These are phyloP conservation scores for Melanerpes aurifrons DNA, from an alignment of 2,113 vertebrate species.

Conservation along the genomic window DNA sequence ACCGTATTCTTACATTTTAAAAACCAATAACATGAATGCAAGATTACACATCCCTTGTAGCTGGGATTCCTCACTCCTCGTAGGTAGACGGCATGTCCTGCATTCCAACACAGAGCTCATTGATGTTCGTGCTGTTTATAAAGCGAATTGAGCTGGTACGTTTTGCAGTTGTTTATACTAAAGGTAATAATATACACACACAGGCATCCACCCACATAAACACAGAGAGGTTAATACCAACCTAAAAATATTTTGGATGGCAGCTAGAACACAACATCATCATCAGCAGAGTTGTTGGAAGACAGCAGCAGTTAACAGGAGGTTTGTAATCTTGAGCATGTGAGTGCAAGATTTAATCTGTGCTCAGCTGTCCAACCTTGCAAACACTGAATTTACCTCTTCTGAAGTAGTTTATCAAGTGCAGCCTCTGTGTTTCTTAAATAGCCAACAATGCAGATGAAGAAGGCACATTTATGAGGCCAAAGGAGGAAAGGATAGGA, in stretches of 20 bases:
- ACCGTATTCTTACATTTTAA: not conserved
- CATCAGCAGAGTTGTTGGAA: not conserved
- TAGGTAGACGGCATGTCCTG: not conserved
- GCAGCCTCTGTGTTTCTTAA: not conserved
- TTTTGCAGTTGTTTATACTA: not conserved
- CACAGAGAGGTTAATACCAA: not conserved
- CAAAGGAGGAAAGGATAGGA: not conserved
- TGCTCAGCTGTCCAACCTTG: not conserved
- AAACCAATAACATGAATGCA: not conserved
- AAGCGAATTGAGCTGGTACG: not conserved
- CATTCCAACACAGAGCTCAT: not conserved
- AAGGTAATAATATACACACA: slow-evolving; percentile 13
- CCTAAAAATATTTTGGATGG: slow-evolving; percentile 36
- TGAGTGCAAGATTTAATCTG: not conserved
- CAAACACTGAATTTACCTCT: not conserved
- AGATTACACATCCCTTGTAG: not conserved
- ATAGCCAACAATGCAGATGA: not conserved
- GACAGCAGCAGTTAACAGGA: not conserved
- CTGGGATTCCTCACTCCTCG: not conserved
- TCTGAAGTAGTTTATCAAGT: not conserved
- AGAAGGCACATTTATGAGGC: not conserved
- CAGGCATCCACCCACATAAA: not conserved
- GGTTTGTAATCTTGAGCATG: not conserved
- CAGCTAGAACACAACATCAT: slow-evolving; percentile 17
- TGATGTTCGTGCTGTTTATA: not conserved